Base-by-base conservation (phyloP, 2,888 invertebrate species). In the Drosophila atripex region DNA sequence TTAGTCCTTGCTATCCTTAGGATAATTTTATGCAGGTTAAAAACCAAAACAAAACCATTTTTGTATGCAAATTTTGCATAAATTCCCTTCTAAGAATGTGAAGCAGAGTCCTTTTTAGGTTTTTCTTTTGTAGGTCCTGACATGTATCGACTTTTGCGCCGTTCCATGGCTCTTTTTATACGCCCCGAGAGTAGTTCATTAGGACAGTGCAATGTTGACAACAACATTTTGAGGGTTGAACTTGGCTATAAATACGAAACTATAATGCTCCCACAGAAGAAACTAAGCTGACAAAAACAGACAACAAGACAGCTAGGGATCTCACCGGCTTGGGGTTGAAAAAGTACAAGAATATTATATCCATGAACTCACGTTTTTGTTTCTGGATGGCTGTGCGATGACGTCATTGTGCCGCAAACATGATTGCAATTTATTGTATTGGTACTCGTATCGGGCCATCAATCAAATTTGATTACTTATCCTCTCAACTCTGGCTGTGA, bases 221-320 rank as follows among this genome's bases (percentile, higher is more conserved):
- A 41, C 39, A 57, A 66, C 54, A 53, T 54, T 64, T 64, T 38
- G 69, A 68, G 69, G 69, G 64, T 70, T 72, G 69, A 72, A 69
- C 53, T 45, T 43, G 72, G 53, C 71, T 71, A 68, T 70, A 58
- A 68, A 59, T 51, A 58, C 66, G 59, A 38, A 57, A 70, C 71
- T 71, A 71, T 65, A 66, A 68, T 65, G 55, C 55, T 45, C 56
- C 39, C 56, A 47, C 39, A 49, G 23, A 65, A 49, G 69, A 43
- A 68, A 68, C 56, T 56, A 69, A 65, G 68, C 60, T 61, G 69
- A 68, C 69, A 68, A 47, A 55, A 56, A 68, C 68, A 53, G 64
- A 69, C 47, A 59, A 59, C 59, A 49, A 53, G 43, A 52, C 28
- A 28, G 3, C 71, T 49, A 47, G 49, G 43, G 71, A 71, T 71